A percentile compares a stretch with the other conserved stretches of the same genome.
Conservation (phyloP, 1,140 invertebrate genomes). For the Zaprionus africanus region DNA sequence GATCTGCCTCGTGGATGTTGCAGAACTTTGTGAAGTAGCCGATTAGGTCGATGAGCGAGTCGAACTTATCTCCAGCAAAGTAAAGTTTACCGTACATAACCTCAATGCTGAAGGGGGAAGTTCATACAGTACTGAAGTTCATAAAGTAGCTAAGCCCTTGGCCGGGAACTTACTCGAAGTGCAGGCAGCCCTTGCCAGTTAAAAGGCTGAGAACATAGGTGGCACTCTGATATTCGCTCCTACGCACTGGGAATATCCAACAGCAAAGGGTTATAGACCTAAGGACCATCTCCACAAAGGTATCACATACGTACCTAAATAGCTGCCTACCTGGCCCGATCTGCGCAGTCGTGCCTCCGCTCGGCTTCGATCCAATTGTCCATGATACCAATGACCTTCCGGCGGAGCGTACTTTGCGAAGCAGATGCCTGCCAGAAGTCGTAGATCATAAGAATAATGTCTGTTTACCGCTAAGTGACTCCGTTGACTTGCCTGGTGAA, state of each 20-base stretch:
- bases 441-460: not conserved
- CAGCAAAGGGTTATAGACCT: not conserved
- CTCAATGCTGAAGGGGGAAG: not conserved
- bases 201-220: not conserved
- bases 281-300: no score
- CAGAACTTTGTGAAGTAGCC: constrained; percentile 1
- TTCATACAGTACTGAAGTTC: no score
- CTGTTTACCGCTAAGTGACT: no score
- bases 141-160: no score
- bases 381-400: not conserved
- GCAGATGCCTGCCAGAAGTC: not conserved
- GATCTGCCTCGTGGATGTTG: not conserved
- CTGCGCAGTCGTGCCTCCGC: not conserved
- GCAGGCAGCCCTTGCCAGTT: not conserved
- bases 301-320: not conserved
- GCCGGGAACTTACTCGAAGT: not conserved
- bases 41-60: not conserved
- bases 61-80: not conserved
- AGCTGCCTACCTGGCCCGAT: not conserved
- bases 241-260: not conserved
- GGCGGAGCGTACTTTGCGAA: not conserved
- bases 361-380: not conserved
- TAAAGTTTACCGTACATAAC: not conserved
- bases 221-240: not conserved
- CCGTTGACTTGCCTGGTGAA: no score